A percentile compares a stretch with the other conserved stretches of the same genome.
Evolutionary conservation across 2,888 invertebrate species (phyloP).

Genomic region (Plagodis pulveraria): DNA sequence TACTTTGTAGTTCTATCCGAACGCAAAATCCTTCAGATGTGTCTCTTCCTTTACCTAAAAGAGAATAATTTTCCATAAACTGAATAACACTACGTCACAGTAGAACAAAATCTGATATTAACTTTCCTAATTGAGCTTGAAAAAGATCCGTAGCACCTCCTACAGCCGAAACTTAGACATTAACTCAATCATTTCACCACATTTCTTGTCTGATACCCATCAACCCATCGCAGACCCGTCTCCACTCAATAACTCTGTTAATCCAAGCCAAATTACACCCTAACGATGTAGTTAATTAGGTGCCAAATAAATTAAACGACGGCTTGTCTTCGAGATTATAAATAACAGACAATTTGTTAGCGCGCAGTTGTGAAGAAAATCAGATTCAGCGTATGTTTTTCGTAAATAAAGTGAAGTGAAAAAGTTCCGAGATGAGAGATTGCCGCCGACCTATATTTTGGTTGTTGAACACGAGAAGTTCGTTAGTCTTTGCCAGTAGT

Average conservation of each 20-base stretch:
- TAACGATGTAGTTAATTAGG: constrained; percentile 29
- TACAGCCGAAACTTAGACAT: not conserved
- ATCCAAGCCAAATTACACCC: constrained; percentile 27
- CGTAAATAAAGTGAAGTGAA: constrained; percentile 18
- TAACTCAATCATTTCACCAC: constrained; percentile 1
- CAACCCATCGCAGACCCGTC: constrained; percentile 17
- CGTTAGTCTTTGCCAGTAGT: constrained; percentile 10
- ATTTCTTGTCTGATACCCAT: constrained; percentile 5
- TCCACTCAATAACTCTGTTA: constrained; percentile 23
- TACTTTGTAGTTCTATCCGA: too few species aligned
- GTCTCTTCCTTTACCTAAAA: too few species aligned
- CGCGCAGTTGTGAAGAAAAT: constrained; percentile 12
- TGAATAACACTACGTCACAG: too few species aligned
- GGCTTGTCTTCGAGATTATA: constrained; percentile 25
- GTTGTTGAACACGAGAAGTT: constrained; percentile 13
- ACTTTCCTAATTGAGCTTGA: too few species aligned
- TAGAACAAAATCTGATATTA: too few species aligned
- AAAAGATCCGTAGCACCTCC: too few species aligned
- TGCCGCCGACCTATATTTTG: constrained; percentile 15
- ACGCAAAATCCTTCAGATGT: too few species aligned
- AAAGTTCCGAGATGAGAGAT: constrained; percentile 19
- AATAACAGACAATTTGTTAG: constrained; percentile 31
- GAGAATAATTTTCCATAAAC: too few species aligned
- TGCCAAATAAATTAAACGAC: constrained; percentile 28
- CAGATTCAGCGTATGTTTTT: constrained; percentile 13